Conservation (phyloP, 2,888 invertebrate genomes). For the Phaedon cochleariae region DNA sequence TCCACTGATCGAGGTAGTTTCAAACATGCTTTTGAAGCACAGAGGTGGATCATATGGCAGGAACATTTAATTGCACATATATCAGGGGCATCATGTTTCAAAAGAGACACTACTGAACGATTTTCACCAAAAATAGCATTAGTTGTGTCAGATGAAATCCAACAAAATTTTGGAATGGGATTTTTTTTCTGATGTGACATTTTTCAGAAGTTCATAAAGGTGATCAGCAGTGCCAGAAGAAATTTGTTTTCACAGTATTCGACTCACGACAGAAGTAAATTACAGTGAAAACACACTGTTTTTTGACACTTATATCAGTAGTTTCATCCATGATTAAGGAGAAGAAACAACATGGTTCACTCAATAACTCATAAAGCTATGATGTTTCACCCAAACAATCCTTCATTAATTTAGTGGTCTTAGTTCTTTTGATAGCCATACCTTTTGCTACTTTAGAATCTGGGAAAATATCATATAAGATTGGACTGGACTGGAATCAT, state of each 20-base stretch:
- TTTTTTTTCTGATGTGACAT: constrained; percentile 15
- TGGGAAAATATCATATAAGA: not conserved
- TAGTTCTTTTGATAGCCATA: not conserved
- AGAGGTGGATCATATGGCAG: constrained; percentile 51
- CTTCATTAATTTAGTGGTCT: not conserved
- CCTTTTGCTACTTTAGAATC: not conserved
- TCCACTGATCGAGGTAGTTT: constrained; percentile 46
- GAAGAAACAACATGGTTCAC: not conserved
- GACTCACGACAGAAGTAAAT: not conserved
- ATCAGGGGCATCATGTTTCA: constrained; percentile 40
- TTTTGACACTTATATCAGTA: not conserved
- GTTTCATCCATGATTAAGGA: not conserved
- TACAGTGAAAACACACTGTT: not conserved
- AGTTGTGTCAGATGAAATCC: constrained; percentile 20
- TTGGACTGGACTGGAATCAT: not conserved
- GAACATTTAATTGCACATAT: constrained; percentile 50
- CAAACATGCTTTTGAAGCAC: constrained; percentile 50
- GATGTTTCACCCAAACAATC: not conserved
- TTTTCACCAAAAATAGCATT: constrained; percentile 20
- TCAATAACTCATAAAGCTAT: not conserved
- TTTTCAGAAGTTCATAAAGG: not conserved
- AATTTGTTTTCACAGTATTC: not conserved
- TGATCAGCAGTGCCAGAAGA: not conserved
- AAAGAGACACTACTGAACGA: constrained; percentile 29
- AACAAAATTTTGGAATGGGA: constrained; percentile 41